phyloP scores from a whole-genome alignment of 1,140 invertebrate species.

The Ceratina japonica region DNA sequence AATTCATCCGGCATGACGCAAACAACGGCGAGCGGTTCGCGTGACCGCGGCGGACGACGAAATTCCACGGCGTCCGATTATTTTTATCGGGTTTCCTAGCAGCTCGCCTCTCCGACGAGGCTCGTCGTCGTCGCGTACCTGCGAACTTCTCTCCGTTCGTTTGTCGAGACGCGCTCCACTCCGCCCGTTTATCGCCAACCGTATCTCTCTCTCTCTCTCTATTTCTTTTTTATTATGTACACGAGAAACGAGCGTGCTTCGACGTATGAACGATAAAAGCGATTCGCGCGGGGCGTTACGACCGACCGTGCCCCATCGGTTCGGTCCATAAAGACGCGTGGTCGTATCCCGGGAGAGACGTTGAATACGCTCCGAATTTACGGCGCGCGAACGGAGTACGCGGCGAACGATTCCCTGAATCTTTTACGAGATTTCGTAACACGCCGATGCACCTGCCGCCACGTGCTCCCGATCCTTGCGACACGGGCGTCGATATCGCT shows the following conservation, averaged over 20 bases:
- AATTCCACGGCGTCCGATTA: neutral
- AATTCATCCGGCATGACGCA: slow-evolving; percentile 6
- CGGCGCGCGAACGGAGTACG: neutral
- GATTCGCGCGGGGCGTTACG: neutral
- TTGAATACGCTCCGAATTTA: neutral
- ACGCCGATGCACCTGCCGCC: slow-evolving; percentile 4
- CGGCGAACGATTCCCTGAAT: neutral
- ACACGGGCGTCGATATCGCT: neutral
- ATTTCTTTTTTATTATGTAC: neutral
- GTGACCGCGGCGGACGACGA: neutral
- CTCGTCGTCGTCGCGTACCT: neutral
- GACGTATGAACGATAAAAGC: slow-evolving; percentile 17
- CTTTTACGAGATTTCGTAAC: slow-evolving; percentile 4
- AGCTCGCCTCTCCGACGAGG: too few relatives aligned
- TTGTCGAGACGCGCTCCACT: neutral
- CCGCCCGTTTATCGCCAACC: neutral
- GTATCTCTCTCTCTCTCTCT: neutral
- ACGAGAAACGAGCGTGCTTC: neutral
- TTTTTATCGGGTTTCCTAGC: neutral
- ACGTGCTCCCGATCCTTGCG: neutral
- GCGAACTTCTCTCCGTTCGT: neutral
- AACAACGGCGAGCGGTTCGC: neutral
- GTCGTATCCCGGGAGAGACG: neutral
- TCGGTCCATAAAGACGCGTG: neutral
- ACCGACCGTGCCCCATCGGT: neutral